These are phyloP conservation scores for Drosophila rufa DNA, from an alignment of 1,140 invertebrate genomes.

Conservation along the genomic window DNA sequence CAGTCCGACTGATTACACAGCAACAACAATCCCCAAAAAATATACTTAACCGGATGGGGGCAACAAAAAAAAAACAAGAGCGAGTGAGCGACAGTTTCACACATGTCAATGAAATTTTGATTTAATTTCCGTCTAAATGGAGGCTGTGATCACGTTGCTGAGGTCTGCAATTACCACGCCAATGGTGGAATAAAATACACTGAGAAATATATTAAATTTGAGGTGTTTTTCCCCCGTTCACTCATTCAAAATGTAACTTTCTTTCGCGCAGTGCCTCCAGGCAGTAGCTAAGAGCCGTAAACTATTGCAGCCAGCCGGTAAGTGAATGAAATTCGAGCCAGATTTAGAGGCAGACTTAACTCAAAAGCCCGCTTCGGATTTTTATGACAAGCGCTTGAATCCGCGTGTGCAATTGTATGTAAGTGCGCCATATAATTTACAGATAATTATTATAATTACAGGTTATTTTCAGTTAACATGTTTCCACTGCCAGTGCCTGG, in stretches of 20 bases:
- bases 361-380: constrained; percentile 56
- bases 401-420: constrained; percentile 79
- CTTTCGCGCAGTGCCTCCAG: constrained; percentile 19
- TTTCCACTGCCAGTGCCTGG: constrained; percentile 33
- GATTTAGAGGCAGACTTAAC: constrained; percentile 61
- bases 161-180: constrained; percentile 41
- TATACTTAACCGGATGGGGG: constrained; percentile 41
- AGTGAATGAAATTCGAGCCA: constrained; percentile 42
- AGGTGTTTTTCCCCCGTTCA: neutral
- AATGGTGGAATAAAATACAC: constrained; percentile 25
- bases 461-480: constrained; percentile 80
- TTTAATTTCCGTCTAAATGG: constrained; percentile 76
- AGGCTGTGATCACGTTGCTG: constrained; percentile 73
- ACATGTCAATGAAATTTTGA: constrained; percentile 68
- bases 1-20: constrained; percentile 25
- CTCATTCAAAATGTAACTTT: too few relatives aligned
- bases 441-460: constrained; percentile 83
- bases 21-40: constrained; percentile 28
- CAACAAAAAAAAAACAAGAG: constrained; percentile 25
- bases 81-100: constrained; percentile 59
- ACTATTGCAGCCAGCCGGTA: constrained; percentile 47
- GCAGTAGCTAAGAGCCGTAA: constrained; percentile 29
- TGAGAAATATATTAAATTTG: constrained; percentile 21
- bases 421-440: constrained; percentile 81
- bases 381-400: constrained; percentile 80